Conservation (phyloP, 2,113 vertebrate genomes). For the Hoplias malabaricus region DNA sequence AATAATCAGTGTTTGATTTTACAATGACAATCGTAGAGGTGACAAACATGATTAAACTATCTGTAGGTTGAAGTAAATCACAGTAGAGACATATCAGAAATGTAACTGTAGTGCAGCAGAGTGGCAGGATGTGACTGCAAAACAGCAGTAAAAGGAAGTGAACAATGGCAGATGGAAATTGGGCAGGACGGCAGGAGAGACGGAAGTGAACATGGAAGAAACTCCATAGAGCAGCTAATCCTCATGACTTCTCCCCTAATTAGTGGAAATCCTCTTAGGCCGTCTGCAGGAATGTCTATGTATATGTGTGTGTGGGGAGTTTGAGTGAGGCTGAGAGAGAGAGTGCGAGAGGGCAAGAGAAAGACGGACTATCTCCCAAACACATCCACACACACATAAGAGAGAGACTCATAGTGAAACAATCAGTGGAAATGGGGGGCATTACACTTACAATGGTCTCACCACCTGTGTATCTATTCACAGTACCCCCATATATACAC, state of each 20-base stretch:
- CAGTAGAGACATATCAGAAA: background rate
- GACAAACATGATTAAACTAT: background rate
- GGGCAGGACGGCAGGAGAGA: background rate
- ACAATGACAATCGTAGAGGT: background rate
- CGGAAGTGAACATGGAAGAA: background rate
- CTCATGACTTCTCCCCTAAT: background rate
- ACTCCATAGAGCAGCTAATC: background rate
- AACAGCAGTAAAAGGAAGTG: background rate
- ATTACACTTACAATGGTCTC: conserved; percentile 3
- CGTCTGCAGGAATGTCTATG: background rate
- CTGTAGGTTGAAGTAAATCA: background rate
- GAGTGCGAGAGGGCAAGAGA: background rate
- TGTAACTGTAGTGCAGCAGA: background rate
- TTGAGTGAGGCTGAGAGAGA: background rate
- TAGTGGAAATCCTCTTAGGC: background rate
- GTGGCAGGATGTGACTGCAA: background rate
- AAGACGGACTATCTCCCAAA: background rate
- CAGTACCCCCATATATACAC: background rate
- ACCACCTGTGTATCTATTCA: background rate
- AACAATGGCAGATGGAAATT: background rate
- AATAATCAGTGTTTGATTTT: no score
- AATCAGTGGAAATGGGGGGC: conserved; percentile 20
- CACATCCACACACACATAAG: no score
- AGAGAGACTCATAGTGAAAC: no score
- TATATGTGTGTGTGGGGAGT: background rate